Evolutionary conservation across 2,797 vertebrate genomes (phyloP).

Genomic region (Calcarius lapponicus): DNA sequence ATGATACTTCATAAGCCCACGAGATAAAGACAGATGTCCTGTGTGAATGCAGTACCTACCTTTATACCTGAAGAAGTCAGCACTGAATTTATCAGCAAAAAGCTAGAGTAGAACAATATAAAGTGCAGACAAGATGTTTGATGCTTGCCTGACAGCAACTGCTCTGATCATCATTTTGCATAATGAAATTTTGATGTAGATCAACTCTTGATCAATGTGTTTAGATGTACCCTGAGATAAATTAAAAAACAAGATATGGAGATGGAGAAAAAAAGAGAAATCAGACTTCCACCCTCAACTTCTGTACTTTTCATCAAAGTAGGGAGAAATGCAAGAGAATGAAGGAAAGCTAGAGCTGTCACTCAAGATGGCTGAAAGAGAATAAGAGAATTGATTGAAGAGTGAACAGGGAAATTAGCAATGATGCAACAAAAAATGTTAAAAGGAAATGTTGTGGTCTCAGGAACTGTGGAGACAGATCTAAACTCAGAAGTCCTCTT

Average conservation of each 20-base stretch:
- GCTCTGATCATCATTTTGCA: not conserved
- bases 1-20: not conserved
- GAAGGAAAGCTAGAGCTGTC: not conserved
- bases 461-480: not conserved
- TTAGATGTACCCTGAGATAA: not conserved
- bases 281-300: not conserved
- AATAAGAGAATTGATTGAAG: not conserved
- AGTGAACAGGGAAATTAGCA: not conserved
- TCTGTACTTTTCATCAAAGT: not conserved
- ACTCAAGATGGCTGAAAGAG: not conserved
- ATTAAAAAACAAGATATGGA: not conserved
- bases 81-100: not conserved
- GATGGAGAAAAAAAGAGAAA: not conserved
- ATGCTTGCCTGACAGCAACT: not conserved
- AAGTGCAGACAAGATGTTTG: not conserved
- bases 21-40: slow-evolving; percentile 1
- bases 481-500: not conserved
- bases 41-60: not conserved
- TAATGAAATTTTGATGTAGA: not conserved
- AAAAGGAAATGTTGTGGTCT: not conserved
- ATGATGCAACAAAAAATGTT: not conserved
- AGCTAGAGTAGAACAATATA: not conserved
- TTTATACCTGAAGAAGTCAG: slow-evolving; percentile 1
- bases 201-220: not conserved
- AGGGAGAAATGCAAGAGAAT: not conserved